phyloP scores from a whole-genome alignment of 2,113 vertebrate species.

The Columba janthina region DNA sequence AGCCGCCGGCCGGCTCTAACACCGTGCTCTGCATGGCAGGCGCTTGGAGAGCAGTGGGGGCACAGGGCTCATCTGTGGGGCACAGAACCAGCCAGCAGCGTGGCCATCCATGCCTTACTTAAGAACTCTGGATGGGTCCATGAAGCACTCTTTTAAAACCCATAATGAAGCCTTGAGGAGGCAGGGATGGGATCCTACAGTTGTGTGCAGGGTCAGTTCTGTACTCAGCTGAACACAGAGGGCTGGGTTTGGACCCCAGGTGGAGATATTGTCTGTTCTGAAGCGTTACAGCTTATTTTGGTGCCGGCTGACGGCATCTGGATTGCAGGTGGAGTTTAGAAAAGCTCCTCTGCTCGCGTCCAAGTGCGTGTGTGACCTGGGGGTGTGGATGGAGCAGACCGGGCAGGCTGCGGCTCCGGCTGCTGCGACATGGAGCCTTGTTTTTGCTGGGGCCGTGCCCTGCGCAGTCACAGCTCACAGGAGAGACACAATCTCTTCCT shows the following conservation, averaged over 20 bases:
- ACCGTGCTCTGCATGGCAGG: fast-evolving
- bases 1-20: not conserved
- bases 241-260: not conserved
- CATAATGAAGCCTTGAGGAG: not conserved
- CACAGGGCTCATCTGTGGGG: not conserved
- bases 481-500: not conserved
- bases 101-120: not conserved
- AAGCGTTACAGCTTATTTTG: not conserved
- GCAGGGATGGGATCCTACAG: fast-evolving
- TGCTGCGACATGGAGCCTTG: conserved; percentile 11
- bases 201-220: not conserved
- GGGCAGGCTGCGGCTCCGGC: not conserved
- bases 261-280: not conserved
- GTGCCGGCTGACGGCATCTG: not conserved
- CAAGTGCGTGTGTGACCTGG: fast-evolving
- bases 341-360: not conserved
- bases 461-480: not conserved
- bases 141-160: fast-evolving
- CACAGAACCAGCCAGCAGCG: fast-evolving
- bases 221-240: not conserved
- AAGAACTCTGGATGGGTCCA: not conserved
- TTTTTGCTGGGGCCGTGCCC: not conserved
- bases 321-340: not conserved
- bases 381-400: fast-evolving
- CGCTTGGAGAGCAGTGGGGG: fast-evolving